These are phyloP conservation scores for Mola mola DNA, from an alignment of 2,113 vertebrate species.

Conservation along the genomic window DNA sequence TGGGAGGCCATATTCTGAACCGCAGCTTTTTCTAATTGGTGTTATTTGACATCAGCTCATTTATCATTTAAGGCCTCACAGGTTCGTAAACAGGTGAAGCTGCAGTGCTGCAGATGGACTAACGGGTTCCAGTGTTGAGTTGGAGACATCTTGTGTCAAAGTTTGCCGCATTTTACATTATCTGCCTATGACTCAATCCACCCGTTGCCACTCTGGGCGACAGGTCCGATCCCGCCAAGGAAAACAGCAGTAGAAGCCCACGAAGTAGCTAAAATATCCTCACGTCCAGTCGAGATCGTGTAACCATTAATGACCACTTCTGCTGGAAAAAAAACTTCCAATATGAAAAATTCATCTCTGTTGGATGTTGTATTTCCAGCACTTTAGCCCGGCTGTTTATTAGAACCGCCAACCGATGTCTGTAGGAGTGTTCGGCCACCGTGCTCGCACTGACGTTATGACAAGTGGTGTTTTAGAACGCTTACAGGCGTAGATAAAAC, in stretches of 20 bases:
- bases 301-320: too few relatives aligned
- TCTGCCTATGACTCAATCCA: too few relatives aligned
- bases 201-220: too few relatives aligned
- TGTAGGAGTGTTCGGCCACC: slow-evolving; percentile 30
- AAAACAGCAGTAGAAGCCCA: too few relatives aligned
- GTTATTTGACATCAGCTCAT: slow-evolving; percentile 25
- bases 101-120: neutral
- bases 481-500: slow-evolving; percentile 59
- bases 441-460: slow-evolving; percentile 43
- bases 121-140: too few relatives aligned
- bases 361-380: slow-evolving; percentile 13
- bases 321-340: too few relatives aligned
- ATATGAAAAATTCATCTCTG: too few relatives aligned
- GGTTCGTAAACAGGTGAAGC: slow-evolving; percentile 17
- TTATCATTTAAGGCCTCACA: slow-evolving; percentile 1
- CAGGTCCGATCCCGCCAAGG: too few relatives aligned
- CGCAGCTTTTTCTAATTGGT: slow-evolving; percentile 33
- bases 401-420: slow-evolving; percentile 59
- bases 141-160: too few relatives aligned
- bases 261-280: too few relatives aligned
- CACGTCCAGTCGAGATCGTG: too few relatives aligned
- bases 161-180: too few relatives aligned
- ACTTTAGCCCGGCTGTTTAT: slow-evolving; percentile 54
- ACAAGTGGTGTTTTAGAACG: slow-evolving; percentile 48
- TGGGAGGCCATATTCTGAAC: slow-evolving; percentile 27